Conservation (phyloP, 2,113 vertebrate species). For the Tapirus terrestris region DNA sequence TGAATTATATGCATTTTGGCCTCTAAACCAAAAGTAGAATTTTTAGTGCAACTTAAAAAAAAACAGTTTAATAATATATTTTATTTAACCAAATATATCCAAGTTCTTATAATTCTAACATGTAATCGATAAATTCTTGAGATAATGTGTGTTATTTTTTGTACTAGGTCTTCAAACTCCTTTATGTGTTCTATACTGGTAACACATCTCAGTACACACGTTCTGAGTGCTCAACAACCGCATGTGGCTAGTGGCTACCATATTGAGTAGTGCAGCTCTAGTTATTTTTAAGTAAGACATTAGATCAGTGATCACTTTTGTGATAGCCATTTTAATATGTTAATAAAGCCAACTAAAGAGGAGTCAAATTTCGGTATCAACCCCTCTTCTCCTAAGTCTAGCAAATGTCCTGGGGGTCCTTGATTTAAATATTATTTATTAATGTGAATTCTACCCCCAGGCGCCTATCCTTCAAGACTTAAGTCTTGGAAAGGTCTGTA, state of each 20-base stretch:
- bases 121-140: background rate
- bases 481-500: background rate
- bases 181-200: background rate
- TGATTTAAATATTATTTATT: background rate
- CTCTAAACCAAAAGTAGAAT: background rate
- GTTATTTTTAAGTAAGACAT: background rate
- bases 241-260: background rate
- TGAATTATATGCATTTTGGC: slow-evolving; percentile 30
- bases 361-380: background rate
- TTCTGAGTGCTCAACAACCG: background rate
- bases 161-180: background rate
- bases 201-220: background rate
- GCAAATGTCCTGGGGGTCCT: background rate
- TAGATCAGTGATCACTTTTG: background rate
- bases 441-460: background rate
- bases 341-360: background rate
- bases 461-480: background rate
- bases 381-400: background rate
- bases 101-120: slow-evolving; percentile 23
- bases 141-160: slow-evolving; percentile 1
- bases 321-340: background rate
- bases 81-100: background rate
- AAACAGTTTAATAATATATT: background rate
- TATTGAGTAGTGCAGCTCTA: background rate
- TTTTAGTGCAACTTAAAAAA: background rate